Evolutionary conservation across 2,113 vertebrate species (phyloP).

Genomic region (Grantiella picta): DNA sequence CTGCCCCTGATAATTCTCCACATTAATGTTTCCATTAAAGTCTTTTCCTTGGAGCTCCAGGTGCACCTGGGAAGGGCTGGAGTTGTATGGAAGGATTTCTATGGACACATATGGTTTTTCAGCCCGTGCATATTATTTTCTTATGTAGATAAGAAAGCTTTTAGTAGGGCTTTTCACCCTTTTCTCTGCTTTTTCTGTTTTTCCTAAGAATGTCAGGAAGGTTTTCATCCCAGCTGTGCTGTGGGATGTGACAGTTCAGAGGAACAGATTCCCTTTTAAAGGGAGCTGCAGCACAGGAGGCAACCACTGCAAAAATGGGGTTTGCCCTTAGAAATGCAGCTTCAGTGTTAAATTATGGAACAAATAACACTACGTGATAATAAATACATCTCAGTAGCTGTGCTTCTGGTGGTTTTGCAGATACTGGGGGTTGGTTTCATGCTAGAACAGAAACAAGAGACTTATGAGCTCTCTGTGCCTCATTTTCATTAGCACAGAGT

Average conservation of each 20-base stretch:
- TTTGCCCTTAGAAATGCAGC: not conserved
- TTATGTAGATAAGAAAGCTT: not conserved
- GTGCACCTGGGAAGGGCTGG: not conserved
- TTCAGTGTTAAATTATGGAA: slow-evolving; percentile 21
- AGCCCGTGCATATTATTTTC: not conserved
- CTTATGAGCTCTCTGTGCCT: not conserved
- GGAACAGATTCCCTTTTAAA: not conserved
- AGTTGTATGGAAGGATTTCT: not conserved
- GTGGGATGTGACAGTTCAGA: not conserved
- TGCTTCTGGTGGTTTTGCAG: not conserved
- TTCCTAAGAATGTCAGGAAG: not conserved
- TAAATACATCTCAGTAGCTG: slow-evolving; percentile 26
- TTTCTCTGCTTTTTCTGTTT: not conserved
- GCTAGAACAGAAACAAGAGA: not conserved
- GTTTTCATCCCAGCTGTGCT: not conserved
- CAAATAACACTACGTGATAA: not conserved
- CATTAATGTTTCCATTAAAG: not conserved
- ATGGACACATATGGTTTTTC: not conserved
- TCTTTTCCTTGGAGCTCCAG: not conserved
- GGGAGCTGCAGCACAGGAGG: not conserved
- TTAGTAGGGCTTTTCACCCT: not conserved
- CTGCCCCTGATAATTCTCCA: not conserved
- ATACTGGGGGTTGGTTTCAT: not conserved
- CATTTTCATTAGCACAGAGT: not conserved
- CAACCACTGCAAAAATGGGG: not conserved